These are phyloP conservation scores for Dynastes maya DNA, from an alignment of 2,888 invertebrate genomes.

Conservation along the genomic window DNA sequence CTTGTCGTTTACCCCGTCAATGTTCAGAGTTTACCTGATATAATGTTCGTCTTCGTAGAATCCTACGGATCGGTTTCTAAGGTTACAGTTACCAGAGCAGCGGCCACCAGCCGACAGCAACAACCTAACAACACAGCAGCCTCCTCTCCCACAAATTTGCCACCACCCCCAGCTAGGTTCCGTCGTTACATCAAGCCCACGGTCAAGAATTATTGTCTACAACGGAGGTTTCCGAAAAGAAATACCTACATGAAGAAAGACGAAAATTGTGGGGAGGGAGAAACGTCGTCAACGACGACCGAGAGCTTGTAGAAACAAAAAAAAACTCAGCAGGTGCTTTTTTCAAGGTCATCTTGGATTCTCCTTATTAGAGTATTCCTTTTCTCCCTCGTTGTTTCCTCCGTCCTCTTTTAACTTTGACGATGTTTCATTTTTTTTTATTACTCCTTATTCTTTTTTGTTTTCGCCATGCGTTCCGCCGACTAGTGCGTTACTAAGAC, in stretches of 20 bases:
- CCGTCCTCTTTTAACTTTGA: neutral
- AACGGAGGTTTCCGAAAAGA: neutral
- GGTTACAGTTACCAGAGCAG: conserved; percentile 40
- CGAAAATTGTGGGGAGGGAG: neutral
- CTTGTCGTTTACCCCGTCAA: neutral
- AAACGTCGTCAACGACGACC: neutral
- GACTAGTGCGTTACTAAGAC: conserved; percentile 35
- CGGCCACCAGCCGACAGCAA: neutral
- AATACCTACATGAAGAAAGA: neutral
- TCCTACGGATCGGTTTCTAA: conserved; percentile 12
- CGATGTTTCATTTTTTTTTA: neutral
- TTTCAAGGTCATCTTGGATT: conserved; percentile 11
- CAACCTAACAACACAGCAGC: too few relatives aligned
- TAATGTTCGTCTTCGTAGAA: too few relatives aligned
- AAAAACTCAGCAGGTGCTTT: neutral
- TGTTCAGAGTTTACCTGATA: too few relatives aligned
- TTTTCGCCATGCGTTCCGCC: neutral
- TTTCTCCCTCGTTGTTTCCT: neutral
- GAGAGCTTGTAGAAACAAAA: neutral
- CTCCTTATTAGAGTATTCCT: neutral
- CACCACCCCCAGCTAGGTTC: neutral
- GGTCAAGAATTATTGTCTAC: conserved; percentile 16
- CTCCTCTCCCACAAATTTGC: neutral
- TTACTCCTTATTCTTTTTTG: neutral
- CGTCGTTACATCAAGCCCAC: neutral